Evolutionary conservation across 2,888 invertebrate species (phyloP).

Genomic region (Spodoptera littoralis): DNA sequence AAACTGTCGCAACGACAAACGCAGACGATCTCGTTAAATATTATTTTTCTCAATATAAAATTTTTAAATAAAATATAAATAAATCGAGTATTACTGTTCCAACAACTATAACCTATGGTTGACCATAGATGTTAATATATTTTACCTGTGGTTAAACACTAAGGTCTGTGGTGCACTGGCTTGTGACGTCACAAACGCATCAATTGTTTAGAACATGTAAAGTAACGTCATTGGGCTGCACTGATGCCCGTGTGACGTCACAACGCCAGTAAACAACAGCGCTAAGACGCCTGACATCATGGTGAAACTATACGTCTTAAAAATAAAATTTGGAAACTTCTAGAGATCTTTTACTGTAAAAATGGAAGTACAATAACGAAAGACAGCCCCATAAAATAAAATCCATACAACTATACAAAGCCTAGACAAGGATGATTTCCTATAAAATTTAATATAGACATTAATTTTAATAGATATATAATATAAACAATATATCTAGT

Average conservation of each 20-base stretch:
- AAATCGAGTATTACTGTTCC: conserved; percentile 87
- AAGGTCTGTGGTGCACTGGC: conserved; percentile 51
- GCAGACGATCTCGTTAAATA: conserved; percentile 73
- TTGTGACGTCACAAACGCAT: conserved; percentile 41
- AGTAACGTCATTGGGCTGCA: conserved; percentile 19
- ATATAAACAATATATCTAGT: conserved; percentile 74
- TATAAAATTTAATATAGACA: conserved; percentile 70
- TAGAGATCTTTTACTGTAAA: conserved; percentile 78
- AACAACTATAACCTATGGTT: conserved; percentile 84
- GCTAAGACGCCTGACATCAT: conserved; percentile 58
- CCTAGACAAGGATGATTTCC: conserved; percentile 61
- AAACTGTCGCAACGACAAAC: conserved; percentile 82
- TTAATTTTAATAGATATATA: conserved; percentile 68
- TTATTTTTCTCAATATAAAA: conserved; percentile 77
- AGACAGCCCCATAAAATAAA: conserved; percentile 62
- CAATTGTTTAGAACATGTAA: conserved; percentile 6
- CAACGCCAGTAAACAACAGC: conserved; percentile 47
- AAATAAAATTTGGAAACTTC: conserved; percentile 74
- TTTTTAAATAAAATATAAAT: conserved; percentile 87
- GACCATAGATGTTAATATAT: conserved; percentile 82
- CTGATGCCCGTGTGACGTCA: conserved; percentile 47
- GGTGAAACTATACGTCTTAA: conserved; percentile 65
- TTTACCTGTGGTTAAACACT: conserved; percentile 70
- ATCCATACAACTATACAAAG: conserved; percentile 72
- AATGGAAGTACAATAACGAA: conserved; percentile 71